Percentiles rank a stretch among this genome's conserved stretches.
These are phyloP conservation scores for Leptinotarsa undecemlineata DNA, from an alignment of 1,140 invertebrate species.

Conservation along the genomic window DNA sequence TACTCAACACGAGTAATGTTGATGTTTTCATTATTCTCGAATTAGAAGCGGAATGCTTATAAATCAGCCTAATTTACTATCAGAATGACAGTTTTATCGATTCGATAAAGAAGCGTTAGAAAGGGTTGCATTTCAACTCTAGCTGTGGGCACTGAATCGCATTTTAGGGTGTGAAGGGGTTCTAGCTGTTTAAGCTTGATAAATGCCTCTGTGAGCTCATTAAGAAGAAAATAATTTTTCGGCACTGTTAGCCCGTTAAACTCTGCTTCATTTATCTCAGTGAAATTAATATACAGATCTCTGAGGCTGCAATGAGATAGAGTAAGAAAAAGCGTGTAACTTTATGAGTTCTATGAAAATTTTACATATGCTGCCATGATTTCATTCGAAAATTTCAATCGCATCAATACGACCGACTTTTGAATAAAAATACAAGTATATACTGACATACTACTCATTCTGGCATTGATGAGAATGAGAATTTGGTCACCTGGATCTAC, in stretches of 20 bases:
- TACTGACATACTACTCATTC: too few relatives aligned
- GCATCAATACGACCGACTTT: too few relatives aligned
- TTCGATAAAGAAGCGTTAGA: conserved; percentile 26
- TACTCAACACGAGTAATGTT: neutral
- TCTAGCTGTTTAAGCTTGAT: conserved; percentile 12
- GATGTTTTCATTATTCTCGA: conserved; percentile 8
- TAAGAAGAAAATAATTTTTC: conserved; percentile 21
- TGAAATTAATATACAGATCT: too few relatives aligned
- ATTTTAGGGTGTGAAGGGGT: conserved; percentile 20
- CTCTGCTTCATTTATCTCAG: too few relatives aligned
- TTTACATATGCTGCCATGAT: too few relatives aligned
- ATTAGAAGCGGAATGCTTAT: conserved; percentile 7
- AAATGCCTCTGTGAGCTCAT: conserved; percentile 14
- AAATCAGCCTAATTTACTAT: conserved; percentile 9
- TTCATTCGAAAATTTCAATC: too few relatives aligned
- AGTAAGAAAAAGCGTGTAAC: too few relatives aligned
- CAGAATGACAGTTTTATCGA: conserved; percentile 25
- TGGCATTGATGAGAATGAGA: too few relatives aligned
- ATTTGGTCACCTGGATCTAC: too few relatives aligned
- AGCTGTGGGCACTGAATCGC: conserved; percentile 14
- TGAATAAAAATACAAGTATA: too few relatives aligned
- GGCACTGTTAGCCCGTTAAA: neutral
- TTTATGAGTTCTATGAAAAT: too few relatives aligned
- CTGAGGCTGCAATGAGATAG: too few relatives aligned
- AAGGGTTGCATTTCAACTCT: conserved; percentile 17